Percentiles rank a stretch among this genome's conserved stretches.
Evolutionary conservation across 2,113 vertebrate genomes (phyloP).

Genomic region (Vulpes ferrilata): DNA sequence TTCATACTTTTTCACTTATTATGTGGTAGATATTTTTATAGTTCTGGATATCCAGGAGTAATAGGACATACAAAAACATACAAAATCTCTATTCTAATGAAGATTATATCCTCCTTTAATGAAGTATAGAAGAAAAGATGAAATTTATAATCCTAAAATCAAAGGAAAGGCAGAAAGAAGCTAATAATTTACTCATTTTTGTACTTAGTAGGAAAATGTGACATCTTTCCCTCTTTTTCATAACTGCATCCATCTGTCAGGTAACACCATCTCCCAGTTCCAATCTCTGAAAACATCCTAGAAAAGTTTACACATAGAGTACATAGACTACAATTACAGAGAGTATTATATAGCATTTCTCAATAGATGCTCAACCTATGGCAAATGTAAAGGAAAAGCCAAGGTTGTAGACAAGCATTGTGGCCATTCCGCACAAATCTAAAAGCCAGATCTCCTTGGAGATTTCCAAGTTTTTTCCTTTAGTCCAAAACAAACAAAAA

Average conservation of each 20-base stretch:
- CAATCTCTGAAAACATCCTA: neutral
- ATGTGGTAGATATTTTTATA: neutral
- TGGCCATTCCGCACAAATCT: neutral
- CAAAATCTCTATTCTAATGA: neutral
- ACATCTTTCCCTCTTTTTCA: neutral
- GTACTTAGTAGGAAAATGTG: neutral
- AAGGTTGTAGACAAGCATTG: neutral
- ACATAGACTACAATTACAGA: neutral
- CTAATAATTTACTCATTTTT: neutral
- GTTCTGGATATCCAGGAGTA: neutral
- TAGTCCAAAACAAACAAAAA: neutral
- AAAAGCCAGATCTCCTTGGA: neutral
- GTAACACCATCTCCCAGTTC: neutral
- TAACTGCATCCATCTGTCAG: neutral
- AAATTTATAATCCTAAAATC: neutral
- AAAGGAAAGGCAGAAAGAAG: neutral
- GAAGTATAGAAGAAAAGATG: neutral
- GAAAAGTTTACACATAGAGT: neutral
- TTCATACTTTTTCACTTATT: neutral
- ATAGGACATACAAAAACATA: neutral
- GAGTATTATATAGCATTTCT: neutral
- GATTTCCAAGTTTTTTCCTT: neutral
- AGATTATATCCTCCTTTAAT: neutral
- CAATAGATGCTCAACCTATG: neutral
- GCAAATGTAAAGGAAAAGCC: neutral